Conservation (phyloP, 2,113 vertebrate species). For the Vulpes lagopus region DNA sequence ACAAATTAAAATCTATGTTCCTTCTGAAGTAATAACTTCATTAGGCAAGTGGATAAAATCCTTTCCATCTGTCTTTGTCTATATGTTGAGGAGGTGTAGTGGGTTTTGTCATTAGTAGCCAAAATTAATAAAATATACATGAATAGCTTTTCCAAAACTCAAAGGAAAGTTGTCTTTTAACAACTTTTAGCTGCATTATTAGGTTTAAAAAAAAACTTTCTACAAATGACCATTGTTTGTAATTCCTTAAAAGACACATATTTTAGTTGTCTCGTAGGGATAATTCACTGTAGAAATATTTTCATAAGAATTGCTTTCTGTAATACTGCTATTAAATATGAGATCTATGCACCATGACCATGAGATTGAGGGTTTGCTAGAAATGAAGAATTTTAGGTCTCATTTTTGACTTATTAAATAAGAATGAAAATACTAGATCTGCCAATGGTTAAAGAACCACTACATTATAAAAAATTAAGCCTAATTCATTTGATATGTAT, state of each 20-base stretch:
- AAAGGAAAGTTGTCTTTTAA: not conserved
- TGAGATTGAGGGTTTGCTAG: not conserved
- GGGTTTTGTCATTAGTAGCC: not conserved
- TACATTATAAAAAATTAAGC: not conserved
- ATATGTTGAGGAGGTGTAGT: not conserved
- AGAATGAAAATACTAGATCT: not conserved
- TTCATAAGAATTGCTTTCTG: not conserved
- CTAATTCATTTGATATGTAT: not conserved
- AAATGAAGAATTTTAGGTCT: not conserved
- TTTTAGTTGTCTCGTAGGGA: not conserved
- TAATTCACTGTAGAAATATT: not conserved
- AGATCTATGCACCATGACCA: not conserved
- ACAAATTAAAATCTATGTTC: not conserved
- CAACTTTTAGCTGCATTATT: not conserved
- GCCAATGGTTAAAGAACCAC: not conserved
- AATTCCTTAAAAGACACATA: not conserved
- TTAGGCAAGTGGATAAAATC: not conserved
- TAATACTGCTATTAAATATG: not conserved
- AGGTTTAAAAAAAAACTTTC: not conserved
- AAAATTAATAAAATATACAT: not conserved
- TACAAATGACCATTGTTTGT: not conserved
- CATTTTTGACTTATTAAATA: not conserved
- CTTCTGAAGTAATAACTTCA: not conserved
- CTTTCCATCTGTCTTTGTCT: not conserved
- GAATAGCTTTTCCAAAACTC: not conserved